Evolutionary conservation across 2,797 vertebrate species (phyloP).

Genomic region (Pteronotus mesoamericanus): DNA sequence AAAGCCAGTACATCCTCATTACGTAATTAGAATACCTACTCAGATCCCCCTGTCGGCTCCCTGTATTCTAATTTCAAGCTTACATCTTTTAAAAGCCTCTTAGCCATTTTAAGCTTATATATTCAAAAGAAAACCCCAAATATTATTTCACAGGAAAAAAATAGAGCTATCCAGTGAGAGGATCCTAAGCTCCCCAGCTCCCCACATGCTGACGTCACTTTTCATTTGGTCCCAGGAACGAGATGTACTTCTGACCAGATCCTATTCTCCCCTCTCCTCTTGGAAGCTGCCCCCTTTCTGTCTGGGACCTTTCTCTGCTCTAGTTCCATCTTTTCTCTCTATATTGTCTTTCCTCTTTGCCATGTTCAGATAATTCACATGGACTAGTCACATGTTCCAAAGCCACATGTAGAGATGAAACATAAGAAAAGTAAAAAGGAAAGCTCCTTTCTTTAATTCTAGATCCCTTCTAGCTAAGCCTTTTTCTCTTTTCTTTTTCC

Average conservation of each 20-base stretch:
- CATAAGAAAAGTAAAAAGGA: neutral
- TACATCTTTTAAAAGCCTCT: neutral
- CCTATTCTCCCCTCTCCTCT: accelerated
- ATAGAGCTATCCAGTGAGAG: neutral
- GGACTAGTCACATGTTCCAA: neutral
- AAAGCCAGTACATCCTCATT: neutral
- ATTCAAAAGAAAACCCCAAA: neutral
- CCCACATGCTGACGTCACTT: neutral
- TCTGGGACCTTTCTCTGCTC: neutral
- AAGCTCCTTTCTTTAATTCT: neutral
- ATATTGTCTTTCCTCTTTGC: neutral
- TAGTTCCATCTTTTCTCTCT: neutral
- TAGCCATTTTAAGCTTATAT: neutral
- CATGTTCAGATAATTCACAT: neutral
- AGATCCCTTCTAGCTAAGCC: neutral
- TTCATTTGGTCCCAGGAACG: neutral
- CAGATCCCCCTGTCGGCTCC: neutral
- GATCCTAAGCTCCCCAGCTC: neutral
- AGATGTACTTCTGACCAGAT: neutral
- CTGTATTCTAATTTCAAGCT: neutral
- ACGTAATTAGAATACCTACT: neutral
- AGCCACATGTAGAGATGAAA: neutral
- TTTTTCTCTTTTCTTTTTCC: neutral
- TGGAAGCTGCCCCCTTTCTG: neutral
- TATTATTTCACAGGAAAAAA: neutral